Evolutionary conservation across 2,113 vertebrate species (phyloP), one percentile per base, ranked within the genome.

Genomic region (Amphiprion percula): DNA sequence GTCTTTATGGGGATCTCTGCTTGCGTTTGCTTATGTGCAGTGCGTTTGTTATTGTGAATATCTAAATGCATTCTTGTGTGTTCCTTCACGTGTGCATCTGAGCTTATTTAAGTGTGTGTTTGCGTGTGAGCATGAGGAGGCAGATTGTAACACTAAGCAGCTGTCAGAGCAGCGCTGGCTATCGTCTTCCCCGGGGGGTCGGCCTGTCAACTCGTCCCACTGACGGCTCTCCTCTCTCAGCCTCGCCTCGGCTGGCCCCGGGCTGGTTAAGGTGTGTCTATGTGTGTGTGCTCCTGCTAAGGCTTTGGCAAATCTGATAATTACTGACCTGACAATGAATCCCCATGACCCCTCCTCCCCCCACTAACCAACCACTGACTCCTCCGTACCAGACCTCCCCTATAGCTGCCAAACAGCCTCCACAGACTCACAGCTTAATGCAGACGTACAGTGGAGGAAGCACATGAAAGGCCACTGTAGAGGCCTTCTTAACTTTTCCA

Each of bases 281-380:
- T 66, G 80, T 72, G 67, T 65, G 52, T 71, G 72, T 69, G 37
- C 33, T 86, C 28, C 67, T 74, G 39, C 53, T 60, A 54, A 63
- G 82, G 81, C 73, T 74, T 80, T 19, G 5, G 68, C 77, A 92
- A 91, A 93, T 92, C 91, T 92, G 85, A 90, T 93, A 93, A 93
- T 92, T 91, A 80, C 89, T 81, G 76, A 81, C 68, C 79, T 87
- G 84, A 90, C 84, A 90, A 83, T 68, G 82, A 81, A 79, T 69
- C 66, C 73, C 66, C 68, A 61, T 53, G 44, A 46, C 24, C 58
- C 59, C 69, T 63, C 26, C 5, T 21, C 47, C 23, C n/a, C 46
- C n/a, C 63, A 50, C 49, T 21, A 49, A 28, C 41, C 37, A 5
- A 56, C 47, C 41, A 65, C 30, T 14, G 26, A 69, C 74, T 26